phyloP scores from a whole-genome alignment of 1,140 invertebrate genomes.

The Halotydeus destructor region DNA sequence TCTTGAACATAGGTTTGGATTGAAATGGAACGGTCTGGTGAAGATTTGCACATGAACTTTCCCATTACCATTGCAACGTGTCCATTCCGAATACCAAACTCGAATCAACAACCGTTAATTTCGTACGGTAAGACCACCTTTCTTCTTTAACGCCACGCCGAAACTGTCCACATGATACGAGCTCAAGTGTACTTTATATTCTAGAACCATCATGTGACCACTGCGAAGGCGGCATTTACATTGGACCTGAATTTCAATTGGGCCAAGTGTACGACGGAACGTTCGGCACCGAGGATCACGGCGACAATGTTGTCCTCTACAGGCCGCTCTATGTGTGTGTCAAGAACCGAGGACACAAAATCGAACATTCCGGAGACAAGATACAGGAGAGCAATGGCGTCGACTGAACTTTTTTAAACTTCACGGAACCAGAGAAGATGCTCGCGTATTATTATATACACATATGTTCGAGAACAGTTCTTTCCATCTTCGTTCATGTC shows the following conservation, averaged over 20 bases:
- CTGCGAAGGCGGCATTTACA: conserved; percentile 57
- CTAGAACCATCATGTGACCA: conserved; percentile 43
- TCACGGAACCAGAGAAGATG: no score
- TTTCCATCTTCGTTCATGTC: no score
- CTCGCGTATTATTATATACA: no score
- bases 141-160: background rate
- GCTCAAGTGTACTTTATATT: conserved; percentile 6
- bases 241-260: conserved; percentile 54
- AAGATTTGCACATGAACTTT: conserved; percentile 50
- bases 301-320: conserved; percentile 34
- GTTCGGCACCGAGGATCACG: conserved; percentile 22
- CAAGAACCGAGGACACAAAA: no score
- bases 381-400: no score
- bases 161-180: background rate
- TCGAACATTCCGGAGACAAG: no score
- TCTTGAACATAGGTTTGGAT: conserved; percentile 45
- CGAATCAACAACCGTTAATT: conserved; percentile 37
- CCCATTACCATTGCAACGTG: conserved; percentile 60
- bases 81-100: conserved; percentile 52
- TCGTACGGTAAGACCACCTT: conserved; percentile 41
- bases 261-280: conserved; percentile 62
- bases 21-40: conserved; percentile 44
- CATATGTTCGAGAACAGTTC: no score
- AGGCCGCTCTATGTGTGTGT: conserved; percentile 43
- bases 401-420: no score